A percentile compares a stretch with the other conserved stretches of the same genome.
Conservation (phyloP, 2,888 invertebrate genomes). For the Aspidiotus rigidus region DNA sequence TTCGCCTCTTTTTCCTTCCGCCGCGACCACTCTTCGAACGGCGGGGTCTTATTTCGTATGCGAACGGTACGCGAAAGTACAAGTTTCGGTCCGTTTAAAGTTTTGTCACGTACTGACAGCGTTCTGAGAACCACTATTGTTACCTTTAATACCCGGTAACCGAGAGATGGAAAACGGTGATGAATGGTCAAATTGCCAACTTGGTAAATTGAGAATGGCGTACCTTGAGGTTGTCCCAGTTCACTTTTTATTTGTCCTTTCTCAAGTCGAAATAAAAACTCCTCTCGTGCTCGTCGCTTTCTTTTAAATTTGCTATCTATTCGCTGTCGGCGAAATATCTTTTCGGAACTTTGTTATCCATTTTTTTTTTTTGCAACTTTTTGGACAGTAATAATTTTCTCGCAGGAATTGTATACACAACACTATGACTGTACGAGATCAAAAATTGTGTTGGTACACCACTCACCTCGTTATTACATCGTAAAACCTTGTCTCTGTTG, state of each 20-base stretch:
- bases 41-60: constrained; percentile 20
- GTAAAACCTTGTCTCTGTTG: no score
- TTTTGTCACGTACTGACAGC: constrained; percentile 29
- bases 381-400: constrained; percentile 5
- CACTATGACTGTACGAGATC: no score
- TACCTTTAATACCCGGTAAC: constrained; percentile 7
- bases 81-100: constrained; percentile 18
- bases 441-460: no score
- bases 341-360: constrained; percentile 23
- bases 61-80: constrained; percentile 25
- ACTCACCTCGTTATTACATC: no score
- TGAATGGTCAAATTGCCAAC: constrained; percentile 31
- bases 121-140: constrained; percentile 30
- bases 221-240: constrained; percentile 31
- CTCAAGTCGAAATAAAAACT: constrained; percentile 23
- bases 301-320: constrained; percentile 23
- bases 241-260: constrained; percentile 17
- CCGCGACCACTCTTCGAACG: not conserved
- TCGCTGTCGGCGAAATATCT: constrained; percentile 20
- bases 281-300: no score
- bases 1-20: constrained; percentile 2
- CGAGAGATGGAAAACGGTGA: constrained; percentile 21
- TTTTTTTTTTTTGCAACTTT: constrained; percentile 10
- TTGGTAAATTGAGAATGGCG: constrained; percentile 29
- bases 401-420: not conserved